phyloP scores from a whole-genome alignment of 2,888 invertebrate genomes.

The Pandemis corylana region DNA sequence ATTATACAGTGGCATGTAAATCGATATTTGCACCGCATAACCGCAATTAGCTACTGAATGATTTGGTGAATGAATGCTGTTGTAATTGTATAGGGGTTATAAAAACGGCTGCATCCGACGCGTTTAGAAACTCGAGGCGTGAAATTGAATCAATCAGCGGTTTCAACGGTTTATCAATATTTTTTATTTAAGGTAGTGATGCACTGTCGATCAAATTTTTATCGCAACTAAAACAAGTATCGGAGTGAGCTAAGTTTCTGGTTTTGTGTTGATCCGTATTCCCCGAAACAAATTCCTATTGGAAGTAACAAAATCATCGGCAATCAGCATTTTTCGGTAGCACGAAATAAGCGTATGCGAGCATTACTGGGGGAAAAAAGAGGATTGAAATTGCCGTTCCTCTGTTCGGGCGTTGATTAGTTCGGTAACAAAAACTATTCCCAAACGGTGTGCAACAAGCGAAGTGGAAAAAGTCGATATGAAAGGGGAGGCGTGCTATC shows the following conservation, averaged over 20 bases:
- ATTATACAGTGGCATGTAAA: slow-evolving; percentile 84
- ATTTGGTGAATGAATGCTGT: slow-evolving; percentile 60
- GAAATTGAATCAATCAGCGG: slow-evolving; percentile 4
- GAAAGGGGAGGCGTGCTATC: slow-evolving; percentile 67
- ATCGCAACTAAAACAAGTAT: too few species aligned
- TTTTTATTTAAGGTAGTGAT: background rate
- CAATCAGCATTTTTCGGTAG: slow-evolving; percentile 26
- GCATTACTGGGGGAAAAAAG: slow-evolving; percentile 35
- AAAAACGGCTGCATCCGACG: background rate
- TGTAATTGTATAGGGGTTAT: slow-evolving; percentile 22
- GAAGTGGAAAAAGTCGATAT: slow-evolving; percentile 83
- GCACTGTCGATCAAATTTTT: background rate
- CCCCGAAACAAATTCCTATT: background rate
- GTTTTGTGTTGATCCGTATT: background rate
- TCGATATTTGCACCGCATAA: slow-evolving; percentile 83
- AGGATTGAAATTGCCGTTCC: slow-evolving; percentile 50
- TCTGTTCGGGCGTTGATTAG: slow-evolving; percentile 80
- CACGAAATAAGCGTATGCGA: slow-evolving; percentile 31
- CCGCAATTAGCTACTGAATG: slow-evolving; percentile 74
- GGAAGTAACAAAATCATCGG: slow-evolving; percentile 28
- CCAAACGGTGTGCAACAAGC: slow-evolving; percentile 76
- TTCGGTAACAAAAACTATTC: slow-evolving; percentile 81
- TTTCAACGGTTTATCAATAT: background rate
- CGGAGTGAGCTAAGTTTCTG: background rate
- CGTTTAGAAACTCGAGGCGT: background rate